Conservation (phyloP, 1,140 invertebrate genomes). For the Subanguina moxae region DNA sequence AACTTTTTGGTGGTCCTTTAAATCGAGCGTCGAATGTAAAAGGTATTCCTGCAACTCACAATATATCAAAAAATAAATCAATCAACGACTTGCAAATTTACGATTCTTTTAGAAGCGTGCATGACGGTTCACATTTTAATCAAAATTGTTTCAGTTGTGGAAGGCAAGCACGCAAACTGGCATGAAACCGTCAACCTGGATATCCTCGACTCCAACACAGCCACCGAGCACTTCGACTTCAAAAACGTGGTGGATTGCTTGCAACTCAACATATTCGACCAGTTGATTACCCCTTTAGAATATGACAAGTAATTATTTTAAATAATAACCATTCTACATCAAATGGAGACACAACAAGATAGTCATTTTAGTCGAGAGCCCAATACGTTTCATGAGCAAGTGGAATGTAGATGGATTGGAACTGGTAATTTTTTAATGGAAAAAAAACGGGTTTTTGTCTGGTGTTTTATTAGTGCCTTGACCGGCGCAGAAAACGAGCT, state of each 20-base stretch:
- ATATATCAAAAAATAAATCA: no score
- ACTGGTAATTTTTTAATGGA: not conserved
- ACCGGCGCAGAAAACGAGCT: no score
- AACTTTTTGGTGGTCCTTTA: no score
- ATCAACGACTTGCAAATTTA: no score
- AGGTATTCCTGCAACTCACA: no score
- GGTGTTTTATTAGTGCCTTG: no score
- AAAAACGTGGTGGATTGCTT: conserved; percentile 11
- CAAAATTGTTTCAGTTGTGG: conserved; percentile 23
- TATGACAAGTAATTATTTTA: conserved; percentile 12
- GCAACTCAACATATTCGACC: conserved; percentile 35
- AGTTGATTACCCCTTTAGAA: conserved; percentile 23
- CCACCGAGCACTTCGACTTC: conserved; percentile 5
- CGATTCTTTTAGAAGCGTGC: no score
- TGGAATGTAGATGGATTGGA: conserved; percentile 3
- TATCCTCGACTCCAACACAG: not conserved
- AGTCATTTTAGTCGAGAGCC: conserved; percentile 25
- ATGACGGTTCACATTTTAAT: conserved; percentile 21
- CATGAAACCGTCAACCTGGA: conserved; percentile 43
- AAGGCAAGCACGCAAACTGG: conserved; percentile 39
- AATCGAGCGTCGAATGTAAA: no score
- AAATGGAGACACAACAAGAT: no score
- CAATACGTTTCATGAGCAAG: conserved; percentile 41
- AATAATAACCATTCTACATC: no score
- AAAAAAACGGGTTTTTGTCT: no score